Base-by-base conservation (phyloP, 2,797 vertebrate genomes). In the Pelodytes ibericus region DNA sequence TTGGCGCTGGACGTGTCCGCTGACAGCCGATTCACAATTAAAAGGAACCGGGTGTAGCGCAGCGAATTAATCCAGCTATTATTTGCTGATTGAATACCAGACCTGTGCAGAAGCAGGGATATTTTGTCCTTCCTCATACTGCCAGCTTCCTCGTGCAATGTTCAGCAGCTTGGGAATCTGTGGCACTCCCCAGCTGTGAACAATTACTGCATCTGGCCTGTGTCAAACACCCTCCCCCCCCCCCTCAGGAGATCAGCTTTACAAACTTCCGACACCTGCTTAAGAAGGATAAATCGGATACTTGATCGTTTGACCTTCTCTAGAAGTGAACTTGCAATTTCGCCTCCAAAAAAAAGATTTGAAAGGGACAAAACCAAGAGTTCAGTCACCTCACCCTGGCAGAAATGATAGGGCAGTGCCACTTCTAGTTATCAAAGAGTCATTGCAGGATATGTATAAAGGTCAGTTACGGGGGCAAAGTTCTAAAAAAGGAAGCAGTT, bases 201-300 rank as follows among this genome's bases (percentile, higher is more conserved):
- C 81, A 82, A 86, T 88, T 61, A 72, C 78, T 83, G 84, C 82
- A 88, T 90, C 86, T 87, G 86, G 77, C 51, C 51, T 66, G 30
- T 61, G 31, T 18, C 58, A 78, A 41, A 70, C 64, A 30, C 47
- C 25, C 13, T 53, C 44, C 33, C 65, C 30, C 31, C 60, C 51
- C 73, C 79, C 65, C 61, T 8, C 22, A 44, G 36, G 39, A 82
- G 51, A 33, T 31, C 80, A 85, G 71, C 49, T 44, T 65, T 80
- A 73, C 86, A 75, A 82, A 80, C 57, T 25, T 15, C 47, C 80
- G 56, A 71, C 80, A 76, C 81, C 81, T 84, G 75, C 74, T 83
- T n/a, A 78, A 30, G 75, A 53, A 26, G 82, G 36, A 78, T 60
- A 75, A 47, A 18, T 24, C 61, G 61, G 66, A 86, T 78, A 49